A percentile compares a stretch with the other conserved stretches of the same genome.
These are phyloP conservation scores for Prietella phreatophila DNA, from an alignment of 2,113 vertebrate genomes.

Conservation along the genomic window DNA sequence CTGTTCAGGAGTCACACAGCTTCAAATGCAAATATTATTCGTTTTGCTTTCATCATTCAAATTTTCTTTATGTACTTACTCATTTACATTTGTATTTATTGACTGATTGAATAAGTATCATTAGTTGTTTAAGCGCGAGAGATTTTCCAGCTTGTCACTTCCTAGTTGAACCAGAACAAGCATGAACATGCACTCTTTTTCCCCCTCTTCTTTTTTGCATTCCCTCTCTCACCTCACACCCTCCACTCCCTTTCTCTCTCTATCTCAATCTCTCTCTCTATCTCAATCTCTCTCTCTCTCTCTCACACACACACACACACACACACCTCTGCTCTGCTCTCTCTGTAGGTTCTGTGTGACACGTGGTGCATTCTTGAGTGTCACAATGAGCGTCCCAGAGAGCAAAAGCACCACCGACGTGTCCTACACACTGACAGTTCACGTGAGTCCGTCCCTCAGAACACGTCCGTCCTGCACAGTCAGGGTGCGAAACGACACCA, in stretches of 20 bases:
- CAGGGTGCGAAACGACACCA: conserved; percentile 74
- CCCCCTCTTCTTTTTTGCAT: neutral
- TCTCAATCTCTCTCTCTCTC: neutral
- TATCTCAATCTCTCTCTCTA: no score
- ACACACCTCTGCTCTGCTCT: neutral
- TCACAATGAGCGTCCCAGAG: conserved; percentile 83
- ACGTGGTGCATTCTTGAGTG: conserved; percentile 72
- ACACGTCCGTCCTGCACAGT: conserved; percentile 74
- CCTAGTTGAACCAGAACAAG: conserved; percentile 29
- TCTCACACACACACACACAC: neutral
- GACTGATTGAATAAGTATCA: neutral
- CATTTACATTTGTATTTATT: neutral
- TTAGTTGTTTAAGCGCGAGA: neutral
- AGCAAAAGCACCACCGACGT: conserved; percentile 64
- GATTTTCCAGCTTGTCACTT: conserved; percentile 8
- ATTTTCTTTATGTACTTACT: neutral
- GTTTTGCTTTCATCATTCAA: neutral
- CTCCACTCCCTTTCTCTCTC: neutral
- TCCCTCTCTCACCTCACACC: neutral
- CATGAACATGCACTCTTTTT: conserved; percentile 50
- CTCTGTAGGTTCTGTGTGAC: conserved; percentile 40
- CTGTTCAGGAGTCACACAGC: neutral
- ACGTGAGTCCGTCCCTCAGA: conserved; percentile 73
- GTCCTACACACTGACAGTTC: conserved; percentile 79
- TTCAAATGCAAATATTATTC: neutral